Percentiles rank a stretch among this genome's conserved stretches.
phyloP scores from a whole-genome alignment of 2,797 vertebrate species.

The Monodelphis domestica region DNA sequence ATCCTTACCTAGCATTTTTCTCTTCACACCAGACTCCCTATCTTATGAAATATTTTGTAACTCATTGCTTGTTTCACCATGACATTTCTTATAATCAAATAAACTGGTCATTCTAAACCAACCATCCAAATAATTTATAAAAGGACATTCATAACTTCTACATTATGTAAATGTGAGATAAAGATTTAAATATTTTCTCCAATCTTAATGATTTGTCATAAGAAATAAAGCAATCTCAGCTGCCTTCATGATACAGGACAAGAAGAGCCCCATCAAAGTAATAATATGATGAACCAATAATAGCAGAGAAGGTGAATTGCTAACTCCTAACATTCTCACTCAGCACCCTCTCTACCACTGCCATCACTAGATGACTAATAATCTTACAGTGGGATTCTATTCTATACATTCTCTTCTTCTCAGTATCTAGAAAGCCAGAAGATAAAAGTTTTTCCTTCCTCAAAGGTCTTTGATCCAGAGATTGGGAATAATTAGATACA shows the following conservation, averaged over 20 bases:
- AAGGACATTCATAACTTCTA: neutral
- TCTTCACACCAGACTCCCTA: neutral
- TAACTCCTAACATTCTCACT: neutral
- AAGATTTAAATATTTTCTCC: neutral
- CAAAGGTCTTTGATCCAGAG: neutral
- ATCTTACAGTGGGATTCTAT: neutral
- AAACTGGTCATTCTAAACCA: constrained; percentile 42
- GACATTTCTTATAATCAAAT: constrained; percentile 29
- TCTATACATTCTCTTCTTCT: neutral
- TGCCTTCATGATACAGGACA: neutral
- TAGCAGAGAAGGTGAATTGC: neutral
- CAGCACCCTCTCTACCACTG: neutral
- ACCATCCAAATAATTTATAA: neutral
- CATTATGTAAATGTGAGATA: neutral
- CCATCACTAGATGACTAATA: neutral
- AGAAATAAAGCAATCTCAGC: neutral
- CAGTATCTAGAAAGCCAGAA: neutral
- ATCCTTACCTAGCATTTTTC: constrained; percentile 58
- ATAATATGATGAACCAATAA: neutral
- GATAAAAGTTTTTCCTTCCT: neutral
- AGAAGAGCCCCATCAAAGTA: neutral
- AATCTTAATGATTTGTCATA: neutral
- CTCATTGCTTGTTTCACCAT: neutral
- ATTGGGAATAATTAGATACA: neutral
- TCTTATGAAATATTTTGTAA: constrained; percentile 21